A percentile compares a stretch with the other conserved stretches of the same genome.
These are phyloP conservation scores for Tetramorium simillimum DNA, from an alignment of 1,140 invertebrate genomes.

Conservation along the genomic window DNA sequence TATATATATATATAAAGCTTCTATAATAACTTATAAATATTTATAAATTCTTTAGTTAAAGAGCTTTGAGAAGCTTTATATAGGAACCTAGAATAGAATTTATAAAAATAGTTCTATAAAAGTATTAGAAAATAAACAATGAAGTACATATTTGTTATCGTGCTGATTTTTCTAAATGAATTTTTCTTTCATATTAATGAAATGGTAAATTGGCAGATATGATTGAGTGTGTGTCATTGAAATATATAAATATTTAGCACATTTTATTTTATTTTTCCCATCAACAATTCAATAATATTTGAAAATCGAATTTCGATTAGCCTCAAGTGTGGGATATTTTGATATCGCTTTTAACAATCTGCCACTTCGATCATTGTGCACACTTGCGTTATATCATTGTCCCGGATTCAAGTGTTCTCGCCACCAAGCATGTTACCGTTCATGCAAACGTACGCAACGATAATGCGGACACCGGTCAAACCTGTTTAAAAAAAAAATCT, in stretches of 20 bases:
- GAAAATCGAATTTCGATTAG: slow-evolving; percentile 6
- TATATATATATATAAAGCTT: background rate
- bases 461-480: slow-evolving; percentile 56
- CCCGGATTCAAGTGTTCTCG: slow-evolving; percentile 62
- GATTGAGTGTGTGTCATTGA: background rate
- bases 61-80: background rate
- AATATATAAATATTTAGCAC: background rate
- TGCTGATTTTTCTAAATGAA: background rate
- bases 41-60: background rate
- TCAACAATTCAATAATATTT: slow-evolving; percentile 5
- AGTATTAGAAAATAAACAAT: background rate
- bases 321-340: background rate
- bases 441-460: slow-evolving; percentile 18
- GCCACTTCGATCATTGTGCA: slow-evolving; percentile 17
- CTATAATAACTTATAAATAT: background rate
- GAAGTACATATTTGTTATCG: background rate
- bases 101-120: background rate
- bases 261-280: background rate
- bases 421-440: slow-evolving; percentile 16
- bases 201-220: background rate
- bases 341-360: background rate
- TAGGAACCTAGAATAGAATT: background rate
- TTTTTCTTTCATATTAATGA: background rate
- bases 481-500: slow-evolving; percentile 64
- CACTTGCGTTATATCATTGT: slow-evolving; percentile 63